Base-by-base conservation (phyloP, 2,888 invertebrate species). In the Tyria jacobaeae region DNA sequence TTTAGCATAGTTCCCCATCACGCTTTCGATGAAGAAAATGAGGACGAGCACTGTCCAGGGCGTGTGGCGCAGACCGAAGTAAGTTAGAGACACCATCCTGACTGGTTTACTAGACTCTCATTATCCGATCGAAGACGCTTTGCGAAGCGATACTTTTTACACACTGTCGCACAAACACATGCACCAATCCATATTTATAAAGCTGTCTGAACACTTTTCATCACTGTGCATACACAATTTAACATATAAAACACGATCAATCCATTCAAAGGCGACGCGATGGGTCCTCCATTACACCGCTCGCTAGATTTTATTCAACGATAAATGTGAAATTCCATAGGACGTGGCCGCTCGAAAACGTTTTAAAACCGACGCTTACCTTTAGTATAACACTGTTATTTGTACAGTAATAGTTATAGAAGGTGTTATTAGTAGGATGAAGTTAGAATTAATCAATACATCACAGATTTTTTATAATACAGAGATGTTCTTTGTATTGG, bases 1-100 rank as follows among this genome's bases (percentile, higher is more conserved):
- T 89, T 97, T 97, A 68, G 97, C 96, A 92, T 97, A 96, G 89
- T 96, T 96, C 44, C 95, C 96, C 92, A 95, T 95, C 49, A 95
- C 95, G 84, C 95, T 95, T 73, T 95, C 95, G 80, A 95, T 91
- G 83, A 95, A 94, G 89, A 95, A 95, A 88, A 95, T 91, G 57
- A 95, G 92, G 78, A 95, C 95, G 73, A 95, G 87, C 78, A 95
- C 67, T 66, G 94, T 93, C 94, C 94, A 94, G 68, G 92, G 92
- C 80, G 93, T 88, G 62, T 90, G 91, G 82, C 92, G 89, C 71
- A 91, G 85, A 68, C 94, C 93, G 74, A 92, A 86, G 79, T 89
- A 89, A 71, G 87, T 83, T 73, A 90, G 80, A 73, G 91, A 91
- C 84, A 94, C 94, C 94, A 94, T 94, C 85, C 86, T 93, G 89